Evolutionary conservation across 1,140 invertebrate genomes (phyloP).

Genomic region (Rhizoglyphus robini): DNA sequence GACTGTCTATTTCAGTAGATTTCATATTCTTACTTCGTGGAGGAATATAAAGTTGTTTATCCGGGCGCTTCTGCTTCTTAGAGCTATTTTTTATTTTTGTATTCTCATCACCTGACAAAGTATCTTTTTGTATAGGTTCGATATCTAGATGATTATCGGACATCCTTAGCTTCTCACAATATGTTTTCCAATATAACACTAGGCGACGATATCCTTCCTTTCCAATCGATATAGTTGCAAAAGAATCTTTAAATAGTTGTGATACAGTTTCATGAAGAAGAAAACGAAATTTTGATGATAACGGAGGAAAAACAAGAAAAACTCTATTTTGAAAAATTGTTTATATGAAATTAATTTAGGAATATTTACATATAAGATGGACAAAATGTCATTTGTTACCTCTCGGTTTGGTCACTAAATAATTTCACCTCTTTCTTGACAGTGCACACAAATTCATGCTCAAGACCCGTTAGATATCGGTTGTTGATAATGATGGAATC

Average conservation of each 20-base stretch:
- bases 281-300: slow-evolving; percentile 10
- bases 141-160: not conserved
- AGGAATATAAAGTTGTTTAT: slow-evolving; percentile 12
- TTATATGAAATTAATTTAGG: no score
- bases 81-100: not conserved
- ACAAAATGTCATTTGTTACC: no score
- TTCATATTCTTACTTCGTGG: slow-evolving; percentile 1
- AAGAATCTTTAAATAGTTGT: not conserved
- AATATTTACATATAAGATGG: no score
- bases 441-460: not conserved
- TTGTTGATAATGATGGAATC: not conserved
- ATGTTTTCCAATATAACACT: slow-evolving; percentile 1
- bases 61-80: not conserved
- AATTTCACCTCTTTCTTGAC: not conserved
- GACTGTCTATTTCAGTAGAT: not conserved
- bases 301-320: slow-evolving; percentile 14
- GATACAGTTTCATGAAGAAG: not conserved
- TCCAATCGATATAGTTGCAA: slow-evolving; percentile 9
- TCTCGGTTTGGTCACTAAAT: not conserved
- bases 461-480: not conserved
- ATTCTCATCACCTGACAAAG: not conserved
- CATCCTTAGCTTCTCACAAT: not conserved
- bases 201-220: not conserved
- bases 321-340: no score
- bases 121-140: not conserved